phyloP scores from a whole-genome alignment of 2,797 vertebrate genomes.

The Poeciliopsis gracilis region DNA sequence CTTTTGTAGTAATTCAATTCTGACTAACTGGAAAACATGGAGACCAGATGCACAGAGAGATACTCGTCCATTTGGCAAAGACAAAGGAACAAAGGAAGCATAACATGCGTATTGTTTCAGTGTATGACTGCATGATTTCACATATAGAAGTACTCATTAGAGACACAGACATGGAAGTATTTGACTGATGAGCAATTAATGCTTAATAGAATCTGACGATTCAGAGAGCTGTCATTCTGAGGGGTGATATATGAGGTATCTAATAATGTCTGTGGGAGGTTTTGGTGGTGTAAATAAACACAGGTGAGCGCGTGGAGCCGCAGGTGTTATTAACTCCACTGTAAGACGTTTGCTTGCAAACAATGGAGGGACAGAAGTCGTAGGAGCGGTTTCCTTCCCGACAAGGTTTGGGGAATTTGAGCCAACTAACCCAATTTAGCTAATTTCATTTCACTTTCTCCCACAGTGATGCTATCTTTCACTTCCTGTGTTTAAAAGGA shows the following conservation, averaged over 20 bases:
- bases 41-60: constrained; percentile 40
- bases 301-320: constrained; percentile 27
- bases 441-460: constrained; percentile 80
- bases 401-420: constrained; percentile 65
- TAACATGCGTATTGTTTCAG: background rate
- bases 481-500: constrained; percentile 74
- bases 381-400: constrained; percentile 54
- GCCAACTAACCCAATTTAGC: constrained; percentile 73
- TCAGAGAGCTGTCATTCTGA: background rate
- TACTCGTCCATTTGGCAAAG: constrained; percentile 30
- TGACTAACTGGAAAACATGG: constrained; percentile 38
- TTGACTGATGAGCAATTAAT: background rate
- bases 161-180: background rate
- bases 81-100: constrained; percentile 31
- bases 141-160: background rate
- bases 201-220: background rate
- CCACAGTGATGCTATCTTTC: constrained; percentile 67
- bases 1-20: constrained; percentile 59
- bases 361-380: constrained; percentile 13
- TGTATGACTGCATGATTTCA: constrained; percentile 20
- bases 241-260: background rate
- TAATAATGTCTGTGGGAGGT: constrained; percentile 40
- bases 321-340: constrained; percentile 8
- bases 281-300: constrained; percentile 54
- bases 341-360: background rate